phyloP scores from a whole-genome alignment of 2,113 vertebrate species.

The Lethenteron reissneri region DNA sequence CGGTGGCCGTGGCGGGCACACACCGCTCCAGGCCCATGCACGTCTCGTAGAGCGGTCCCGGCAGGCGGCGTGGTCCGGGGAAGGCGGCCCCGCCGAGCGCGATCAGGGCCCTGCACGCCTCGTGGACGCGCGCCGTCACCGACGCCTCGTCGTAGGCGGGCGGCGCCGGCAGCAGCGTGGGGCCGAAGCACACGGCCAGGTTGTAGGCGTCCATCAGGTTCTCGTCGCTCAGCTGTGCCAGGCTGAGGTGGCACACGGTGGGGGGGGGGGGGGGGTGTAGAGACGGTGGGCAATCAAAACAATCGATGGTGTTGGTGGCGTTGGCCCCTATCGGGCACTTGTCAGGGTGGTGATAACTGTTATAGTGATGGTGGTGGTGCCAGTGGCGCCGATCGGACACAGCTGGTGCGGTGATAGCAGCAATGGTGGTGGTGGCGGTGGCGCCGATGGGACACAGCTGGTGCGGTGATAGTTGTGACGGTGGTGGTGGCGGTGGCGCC shows the following conservation, averaged over 20 bases:
- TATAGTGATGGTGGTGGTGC: too few species aligned
- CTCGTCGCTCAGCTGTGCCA: conserved; percentile 3
- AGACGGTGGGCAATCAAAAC: not conserved
- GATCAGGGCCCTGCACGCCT: not conserved
- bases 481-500: too few species aligned
- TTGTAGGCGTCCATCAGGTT: conserved; percentile 3
- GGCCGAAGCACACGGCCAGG: conserved; percentile 5
- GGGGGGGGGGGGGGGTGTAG: not conserved
- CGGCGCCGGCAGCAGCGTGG: conserved; percentile 2
- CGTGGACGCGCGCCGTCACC: not conserved
- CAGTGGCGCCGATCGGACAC: too few species aligned
- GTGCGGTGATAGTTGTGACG: too few species aligned
- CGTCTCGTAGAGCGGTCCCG: conserved; percentile 2
- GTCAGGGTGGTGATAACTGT: too few species aligned
- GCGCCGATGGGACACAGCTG: too few species aligned
- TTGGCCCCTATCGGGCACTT: too few species aligned
- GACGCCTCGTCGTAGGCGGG: not conserved
- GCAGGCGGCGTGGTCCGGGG: not conserved
- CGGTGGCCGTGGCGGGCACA: too few species aligned
- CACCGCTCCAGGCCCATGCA: not conserved
- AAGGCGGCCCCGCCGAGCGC: not conserved
- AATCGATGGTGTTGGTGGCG: too few species aligned
- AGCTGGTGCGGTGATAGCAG: too few species aligned
- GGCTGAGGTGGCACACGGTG: not conserved
- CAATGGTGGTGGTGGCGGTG: too few species aligned